phyloP scores from a whole-genome alignment of 1,140 invertebrate species.

The Drosophila tani region DNA sequence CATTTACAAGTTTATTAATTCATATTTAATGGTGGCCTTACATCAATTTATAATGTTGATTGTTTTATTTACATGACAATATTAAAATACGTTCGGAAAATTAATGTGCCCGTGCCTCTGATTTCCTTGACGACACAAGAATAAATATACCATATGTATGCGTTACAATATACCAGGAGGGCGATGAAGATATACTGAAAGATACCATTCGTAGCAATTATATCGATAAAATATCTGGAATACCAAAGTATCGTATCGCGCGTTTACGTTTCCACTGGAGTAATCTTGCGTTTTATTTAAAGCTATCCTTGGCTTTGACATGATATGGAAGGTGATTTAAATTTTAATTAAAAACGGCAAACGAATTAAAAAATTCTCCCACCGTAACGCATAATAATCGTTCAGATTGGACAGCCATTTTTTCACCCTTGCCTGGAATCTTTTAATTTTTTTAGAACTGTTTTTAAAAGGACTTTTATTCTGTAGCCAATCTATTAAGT shows the following conservation, averaged over 20 bases:
- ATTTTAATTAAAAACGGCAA: background rate
- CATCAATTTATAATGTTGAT: conserved; percentile 32
- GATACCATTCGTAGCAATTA: background rate
- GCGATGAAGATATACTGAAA: background rate
- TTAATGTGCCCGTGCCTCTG: conserved; percentile 6
- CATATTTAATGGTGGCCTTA: conserved; percentile 24
- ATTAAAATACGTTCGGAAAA: conserved; percentile 33
- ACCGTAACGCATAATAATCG: too few relatives aligned
- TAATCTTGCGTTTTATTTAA: background rate
- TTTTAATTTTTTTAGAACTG: too few relatives aligned
- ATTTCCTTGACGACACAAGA: background rate
- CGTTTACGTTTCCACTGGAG: background rate
- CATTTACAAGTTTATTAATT: conserved; percentile 16
- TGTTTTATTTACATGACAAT: conserved; percentile 40
- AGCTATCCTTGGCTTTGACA: background rate
- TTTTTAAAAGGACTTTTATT: too few relatives aligned
- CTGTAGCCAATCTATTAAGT: fast-evolving
- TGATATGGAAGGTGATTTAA: background rate
- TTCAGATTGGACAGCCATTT: too few relatives aligned
- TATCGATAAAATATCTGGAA: background rate
- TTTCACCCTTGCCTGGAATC: too few relatives aligned
- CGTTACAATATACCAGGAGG: background rate
- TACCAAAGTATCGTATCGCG: background rate
- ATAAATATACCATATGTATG: conserved; percentile 1
- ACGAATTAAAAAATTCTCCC: too few relatives aligned